phyloP scores from a whole-genome alignment of 2,113 vertebrate genomes.

The Xyrauchen texanus region DNA sequence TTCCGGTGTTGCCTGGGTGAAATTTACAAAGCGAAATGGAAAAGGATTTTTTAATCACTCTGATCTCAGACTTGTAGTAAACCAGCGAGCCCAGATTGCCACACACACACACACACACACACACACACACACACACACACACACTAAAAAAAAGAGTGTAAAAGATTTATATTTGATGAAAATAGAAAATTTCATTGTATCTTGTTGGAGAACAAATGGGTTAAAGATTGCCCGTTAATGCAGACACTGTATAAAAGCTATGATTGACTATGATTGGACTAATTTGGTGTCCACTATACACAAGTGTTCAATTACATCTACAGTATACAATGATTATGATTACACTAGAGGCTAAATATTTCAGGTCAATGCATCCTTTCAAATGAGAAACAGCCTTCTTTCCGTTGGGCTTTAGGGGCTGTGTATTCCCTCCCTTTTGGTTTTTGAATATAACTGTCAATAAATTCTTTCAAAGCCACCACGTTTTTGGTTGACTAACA shows the following conservation, averaged over 20 bases:
- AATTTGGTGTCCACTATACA: not conserved
- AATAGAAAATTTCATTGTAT: not conserved
- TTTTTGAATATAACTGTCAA: too few relatives aligned
- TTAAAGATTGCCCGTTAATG: not conserved
- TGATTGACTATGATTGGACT: not conserved
- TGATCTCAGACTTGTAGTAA: constrained; percentile 25
- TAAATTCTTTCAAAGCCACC: too few relatives aligned
- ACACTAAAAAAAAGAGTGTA: not conserved
- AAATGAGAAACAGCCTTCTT: too few relatives aligned
- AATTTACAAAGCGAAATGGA: constrained; percentile 55
- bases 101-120: constrained; percentile 32
- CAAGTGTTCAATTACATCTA: not conserved
- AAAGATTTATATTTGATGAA: not conserved
- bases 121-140: constrained; percentile 1
- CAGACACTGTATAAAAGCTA: not conserved
- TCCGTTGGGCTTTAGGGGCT: too few relatives aligned
- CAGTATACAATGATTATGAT: not conserved
- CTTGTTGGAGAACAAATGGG: not conserved
- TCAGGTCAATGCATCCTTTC: too few relatives aligned
- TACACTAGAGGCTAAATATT: not conserved
- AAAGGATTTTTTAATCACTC: constrained; percentile 41
- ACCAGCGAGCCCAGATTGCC: not conserved
- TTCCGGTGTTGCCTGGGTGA: constrained; percentile 29
- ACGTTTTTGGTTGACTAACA: too few relatives aligned
- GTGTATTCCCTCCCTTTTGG: too few relatives aligned